phyloP scores from a whole-genome alignment of 2,113 vertebrate genomes.

The Mastomys coucha region DNA sequence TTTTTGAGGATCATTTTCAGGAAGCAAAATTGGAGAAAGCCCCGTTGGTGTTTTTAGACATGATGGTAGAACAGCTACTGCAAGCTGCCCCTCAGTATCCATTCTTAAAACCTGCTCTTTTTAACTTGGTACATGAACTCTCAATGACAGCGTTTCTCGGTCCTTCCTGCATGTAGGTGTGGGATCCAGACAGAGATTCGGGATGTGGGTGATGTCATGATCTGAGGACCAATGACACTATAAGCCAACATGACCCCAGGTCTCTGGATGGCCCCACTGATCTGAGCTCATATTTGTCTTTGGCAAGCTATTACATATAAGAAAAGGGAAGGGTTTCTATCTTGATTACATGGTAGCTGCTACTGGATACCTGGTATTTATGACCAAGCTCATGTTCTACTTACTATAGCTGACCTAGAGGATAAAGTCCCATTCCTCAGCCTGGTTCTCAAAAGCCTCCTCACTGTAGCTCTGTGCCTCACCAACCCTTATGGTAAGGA shows the following conservation, averaged over 20 bases:
- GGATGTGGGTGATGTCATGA: not conserved
- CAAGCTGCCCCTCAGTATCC: not conserved
- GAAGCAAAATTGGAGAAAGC: not conserved
- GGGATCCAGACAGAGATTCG: not conserved
- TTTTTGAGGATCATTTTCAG: conserved; percentile 13
- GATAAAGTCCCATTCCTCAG: not conserved
- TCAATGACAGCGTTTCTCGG: not conserved
- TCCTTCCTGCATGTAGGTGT: not conserved
- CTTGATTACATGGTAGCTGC: not conserved
- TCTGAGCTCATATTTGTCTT: not conserved
- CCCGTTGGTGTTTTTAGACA: not conserved
- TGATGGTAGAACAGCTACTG: not conserved
- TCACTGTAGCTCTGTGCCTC: not conserved
- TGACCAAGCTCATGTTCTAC: not conserved
- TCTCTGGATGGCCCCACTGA: not conserved
- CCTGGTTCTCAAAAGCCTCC: not conserved
- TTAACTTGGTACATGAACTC: not conserved
- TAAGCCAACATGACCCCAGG: not conserved
- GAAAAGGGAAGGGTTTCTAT: not conserved
- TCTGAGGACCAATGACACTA: not conserved
- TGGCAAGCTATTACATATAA: not conserved
- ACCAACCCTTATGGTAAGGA: not conserved
- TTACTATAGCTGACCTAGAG: not conserved
- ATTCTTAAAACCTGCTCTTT: not conserved
- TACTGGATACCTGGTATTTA: not conserved